Percentiles rank a stretch among this genome's conserved stretches.
Evolutionary conservation across 2,888 invertebrate species (phyloP).

Genomic region (Caenorhabditis doughertyi): DNA sequence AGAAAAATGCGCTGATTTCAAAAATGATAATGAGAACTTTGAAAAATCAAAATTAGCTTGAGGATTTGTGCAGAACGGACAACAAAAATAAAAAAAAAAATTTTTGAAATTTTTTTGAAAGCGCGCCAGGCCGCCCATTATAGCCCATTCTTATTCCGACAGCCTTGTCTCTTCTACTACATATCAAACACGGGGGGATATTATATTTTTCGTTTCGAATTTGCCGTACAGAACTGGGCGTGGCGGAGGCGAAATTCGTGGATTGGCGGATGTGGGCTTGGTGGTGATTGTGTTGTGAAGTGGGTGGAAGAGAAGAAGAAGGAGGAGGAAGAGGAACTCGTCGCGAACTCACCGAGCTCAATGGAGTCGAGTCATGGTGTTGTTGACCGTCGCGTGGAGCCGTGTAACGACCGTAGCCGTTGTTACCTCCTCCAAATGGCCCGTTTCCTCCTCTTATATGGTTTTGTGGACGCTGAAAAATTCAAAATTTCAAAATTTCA

Average conservation of each 20-base stretch:
- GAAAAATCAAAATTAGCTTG: too few relatives aligned
- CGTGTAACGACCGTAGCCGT: constrained; percentile 62
- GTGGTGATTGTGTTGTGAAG: constrained; percentile 11
- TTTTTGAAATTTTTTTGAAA: too few relatives aligned
- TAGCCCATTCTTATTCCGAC: background rate
- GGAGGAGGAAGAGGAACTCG: constrained; percentile 10
- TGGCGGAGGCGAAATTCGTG: constrained; percentile 37
- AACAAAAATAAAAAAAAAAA: too few relatives aligned
- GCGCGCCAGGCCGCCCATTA: too few relatives aligned
- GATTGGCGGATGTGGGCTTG: constrained; percentile 1
- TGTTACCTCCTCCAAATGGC: constrained; percentile 58
- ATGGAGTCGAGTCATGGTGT: constrained; percentile 66
- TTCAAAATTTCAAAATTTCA: too few relatives aligned
- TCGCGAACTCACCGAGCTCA: constrained; percentile 72
- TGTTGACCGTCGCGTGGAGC: constrained; percentile 63
- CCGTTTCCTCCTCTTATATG: constrained; percentile 58
- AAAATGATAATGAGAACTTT: too few relatives aligned
- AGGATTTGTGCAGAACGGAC: too few relatives aligned
- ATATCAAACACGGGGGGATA: background rate
- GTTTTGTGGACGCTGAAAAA: constrained; percentile 42
- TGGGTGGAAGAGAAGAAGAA: constrained; percentile 8
- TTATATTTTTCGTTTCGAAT: background rate
- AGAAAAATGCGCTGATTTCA: too few relatives aligned
- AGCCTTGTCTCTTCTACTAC: background rate
- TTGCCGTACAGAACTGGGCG: constrained; percentile 57